Conservation (phyloP, 2,113 vertebrate genomes). For the Zosterops japonicus region DNA sequence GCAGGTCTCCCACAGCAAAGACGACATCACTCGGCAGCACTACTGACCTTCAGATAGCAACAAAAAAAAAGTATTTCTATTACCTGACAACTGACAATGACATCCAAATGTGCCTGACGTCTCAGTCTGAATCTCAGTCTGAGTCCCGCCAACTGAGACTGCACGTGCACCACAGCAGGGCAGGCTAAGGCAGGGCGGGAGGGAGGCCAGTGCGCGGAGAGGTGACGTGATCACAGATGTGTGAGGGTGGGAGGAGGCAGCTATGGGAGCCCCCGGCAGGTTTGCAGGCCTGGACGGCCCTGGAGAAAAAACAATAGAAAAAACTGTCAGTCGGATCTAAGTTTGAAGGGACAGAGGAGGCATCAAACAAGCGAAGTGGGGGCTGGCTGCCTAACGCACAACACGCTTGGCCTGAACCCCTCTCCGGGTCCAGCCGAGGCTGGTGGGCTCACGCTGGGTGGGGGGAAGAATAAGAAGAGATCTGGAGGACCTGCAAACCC, state of each 20-base stretch:
- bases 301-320: slow-evolving; percentile 86
- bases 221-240: slow-evolving; percentile 80
- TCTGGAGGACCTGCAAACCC: not conserved
- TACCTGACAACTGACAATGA: slow-evolving; percentile 86
- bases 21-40: slow-evolving; percentile 55
- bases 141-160: slow-evolving; percentile 78
- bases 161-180: slow-evolving; percentile 80
- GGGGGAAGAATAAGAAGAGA: not conserved
- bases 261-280: slow-evolving; percentile 82
- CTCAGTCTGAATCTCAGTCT: slow-evolving; percentile 82
- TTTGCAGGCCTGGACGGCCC: slow-evolving; percentile 85
- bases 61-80: slow-evolving; percentile 70
- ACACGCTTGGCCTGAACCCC: not conserved
- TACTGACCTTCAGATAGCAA: slow-evolving; percentile 71
- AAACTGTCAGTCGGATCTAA: slow-evolving; percentile 80
- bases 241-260: slow-evolving; percentile 84
- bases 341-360: slow-evolving; percentile 64
- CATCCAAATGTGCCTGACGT: slow-evolving; percentile 82
- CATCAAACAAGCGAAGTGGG: slow-evolving; percentile 46
- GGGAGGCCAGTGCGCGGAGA: slow-evolving; percentile 81
- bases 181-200: slow-evolving; percentile 82
- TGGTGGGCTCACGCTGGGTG: fast-evolving
- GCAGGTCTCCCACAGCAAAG: slow-evolving; percentile 59
- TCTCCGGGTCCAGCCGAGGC: not conserved
- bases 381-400: slow-evolving; percentile 12